A percentile compares a stretch with the other conserved stretches of the same genome.
These are phyloP conservation scores for Zaprionus africanus DNA, from an alignment of 1,140 invertebrate species.

Conservation along the genomic window DNA sequence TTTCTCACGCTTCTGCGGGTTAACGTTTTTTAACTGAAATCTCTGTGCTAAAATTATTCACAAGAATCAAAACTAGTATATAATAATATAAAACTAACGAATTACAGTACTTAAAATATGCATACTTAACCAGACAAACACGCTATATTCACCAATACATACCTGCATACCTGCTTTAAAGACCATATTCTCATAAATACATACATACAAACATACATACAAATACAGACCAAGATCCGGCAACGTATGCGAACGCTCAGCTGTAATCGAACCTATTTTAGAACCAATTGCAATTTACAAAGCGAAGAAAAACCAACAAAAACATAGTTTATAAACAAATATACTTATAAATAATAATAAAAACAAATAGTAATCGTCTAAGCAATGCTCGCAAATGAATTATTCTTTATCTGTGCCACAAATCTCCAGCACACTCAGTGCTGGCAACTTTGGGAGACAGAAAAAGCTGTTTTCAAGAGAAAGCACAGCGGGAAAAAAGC, in stretches of 20 bases:
- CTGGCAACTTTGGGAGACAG: not conserved
- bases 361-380: not conserved
- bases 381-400: not conserved
- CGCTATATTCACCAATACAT: not conserved
- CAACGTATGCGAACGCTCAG: conserved; percentile 28
- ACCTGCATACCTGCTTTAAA: conserved; percentile 12
- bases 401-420: not conserved
- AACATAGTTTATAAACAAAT: conserved; percentile 3
- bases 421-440: not conserved
- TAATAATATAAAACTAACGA: conserved; percentile 23
- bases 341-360: not conserved
- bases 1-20: conserved; percentile 31
- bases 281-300: conserved; percentile 33
- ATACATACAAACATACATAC: not conserved
- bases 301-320: conserved; percentile 10
- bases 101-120: conserved; percentile 39
- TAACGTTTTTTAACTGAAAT: conserved; percentile 48
- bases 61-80: conserved; percentile 75
- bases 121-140: conserved; percentile 27
- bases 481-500: not conserved
- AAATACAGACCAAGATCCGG: conserved; percentile 19
- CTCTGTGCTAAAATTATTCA: conserved; percentile 70
- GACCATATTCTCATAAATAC: conserved; percentile 6
- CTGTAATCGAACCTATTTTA: conserved; percentile 35
- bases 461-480: no score